Evolutionary conservation across 2,113 vertebrate species (phyloP), one percentile per base, ranked within the genome.

Genomic region (Entosphenus tridentatus): DNA sequence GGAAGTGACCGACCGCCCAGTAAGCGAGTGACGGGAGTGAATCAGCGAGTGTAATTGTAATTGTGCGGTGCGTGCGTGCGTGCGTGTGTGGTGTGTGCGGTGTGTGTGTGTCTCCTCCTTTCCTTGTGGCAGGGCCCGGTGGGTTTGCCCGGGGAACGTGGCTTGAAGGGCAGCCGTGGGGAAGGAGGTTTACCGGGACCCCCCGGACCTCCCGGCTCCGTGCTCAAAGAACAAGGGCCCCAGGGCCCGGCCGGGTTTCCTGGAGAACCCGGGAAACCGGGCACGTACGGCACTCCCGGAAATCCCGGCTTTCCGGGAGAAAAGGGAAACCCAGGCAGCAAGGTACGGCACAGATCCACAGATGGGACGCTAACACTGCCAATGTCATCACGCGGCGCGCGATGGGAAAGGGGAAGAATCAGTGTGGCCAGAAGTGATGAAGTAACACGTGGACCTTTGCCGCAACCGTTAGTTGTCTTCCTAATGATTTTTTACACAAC

Each of bases 251-350:
- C 58, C 18, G 58, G 58, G 58, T 17, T 17, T 62, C 58, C 58
- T 62, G 58, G 58, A 62, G 58, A 62, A 62, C 58, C 58, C 18
- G 58, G 58, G 8, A 62, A 62, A 62, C 58, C 58, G 18, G 58
- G 58, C 13, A 62, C 18, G 13, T 17, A 13, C 18, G 58, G 58
- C 58, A 62, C 18, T 62, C 58, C 58, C 3, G 58, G 58, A 62
- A 62, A 62, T 62, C 13, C 58, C 18, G 58, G 58, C 58, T 13
- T 14, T 14, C 58, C 13, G 13, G 58, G 58, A 62, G 58, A 62
- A 17, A 62, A 62, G 13, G 58, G 58, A 62, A 62, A 17, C 13
- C 58, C 58, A 17, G 58, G 58, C 13, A 62, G 13, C 13, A 62
- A 62, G 58, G 58, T 17, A 62, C 18, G 58, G 58, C 39, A 39